Evolutionary conservation across 2,797 vertebrate genomes (phyloP).

Genomic region (Craterocephalus amniculus): DNA sequence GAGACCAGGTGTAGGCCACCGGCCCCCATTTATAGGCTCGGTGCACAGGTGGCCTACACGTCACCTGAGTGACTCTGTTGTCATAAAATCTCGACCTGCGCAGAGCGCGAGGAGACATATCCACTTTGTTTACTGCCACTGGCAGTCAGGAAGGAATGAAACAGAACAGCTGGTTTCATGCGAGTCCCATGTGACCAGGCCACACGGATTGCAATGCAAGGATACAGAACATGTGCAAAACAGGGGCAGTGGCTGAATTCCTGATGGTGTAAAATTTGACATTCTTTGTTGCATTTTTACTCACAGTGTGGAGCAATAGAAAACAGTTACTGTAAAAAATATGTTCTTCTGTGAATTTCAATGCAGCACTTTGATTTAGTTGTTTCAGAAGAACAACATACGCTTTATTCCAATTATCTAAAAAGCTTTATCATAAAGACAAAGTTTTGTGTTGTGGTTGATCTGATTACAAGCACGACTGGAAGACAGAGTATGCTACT

Average conservation of each 20-base stretch:
- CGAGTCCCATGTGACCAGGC: constrained; percentile 48
- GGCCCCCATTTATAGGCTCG: no score
- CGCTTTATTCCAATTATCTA: constrained; percentile 19
- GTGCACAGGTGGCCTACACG: no score
- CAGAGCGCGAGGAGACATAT: no score
- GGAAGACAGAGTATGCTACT: constrained; percentile 69
- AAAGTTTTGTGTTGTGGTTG: constrained; percentile 14
- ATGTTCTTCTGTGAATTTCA: neutral
- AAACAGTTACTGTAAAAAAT: no score
- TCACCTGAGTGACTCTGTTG: no score
- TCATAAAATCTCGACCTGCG: no score
- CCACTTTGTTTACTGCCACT: no score
- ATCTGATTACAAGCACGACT: constrained; percentile 34
- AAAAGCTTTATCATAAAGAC: neutral
- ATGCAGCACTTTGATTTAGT: neutral
- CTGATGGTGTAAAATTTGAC: constrained; percentile 17
- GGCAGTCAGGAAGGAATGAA: no score
- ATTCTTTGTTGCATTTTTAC: constrained; percentile 8
- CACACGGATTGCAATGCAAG: constrained; percentile 14
- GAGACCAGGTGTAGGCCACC: no score
- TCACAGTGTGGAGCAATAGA: neutral
- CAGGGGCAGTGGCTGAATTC: constrained; percentile 11
- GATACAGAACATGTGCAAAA: constrained; percentile 19
- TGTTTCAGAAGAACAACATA: constrained; percentile 17
- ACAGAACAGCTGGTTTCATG: constrained; percentile 30